These are phyloP conservation scores for Agapornis roseicollis DNA, from an alignment of 2,113 vertebrate species.

Conservation along the genomic window DNA sequence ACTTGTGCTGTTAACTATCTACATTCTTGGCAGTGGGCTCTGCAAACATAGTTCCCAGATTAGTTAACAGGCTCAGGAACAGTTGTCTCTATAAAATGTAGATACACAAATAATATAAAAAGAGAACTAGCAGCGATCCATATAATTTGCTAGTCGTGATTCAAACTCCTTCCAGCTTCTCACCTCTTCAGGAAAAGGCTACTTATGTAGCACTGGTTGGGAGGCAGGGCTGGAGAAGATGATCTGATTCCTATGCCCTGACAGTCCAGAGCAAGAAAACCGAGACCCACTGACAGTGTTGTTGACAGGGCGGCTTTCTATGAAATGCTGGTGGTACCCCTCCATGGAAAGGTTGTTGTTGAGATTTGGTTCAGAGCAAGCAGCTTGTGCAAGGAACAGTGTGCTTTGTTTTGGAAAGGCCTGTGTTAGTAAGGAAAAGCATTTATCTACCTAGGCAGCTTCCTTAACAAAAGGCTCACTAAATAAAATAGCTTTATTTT, in stretches of 20 bases:
- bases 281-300: background rate
- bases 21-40: background rate
- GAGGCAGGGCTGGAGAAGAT: background rate
- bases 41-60: background rate
- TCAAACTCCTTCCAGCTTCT: background rate
- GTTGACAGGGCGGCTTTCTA: background rate
- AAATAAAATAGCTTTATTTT: background rate
- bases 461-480: background rate
- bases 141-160: background rate
- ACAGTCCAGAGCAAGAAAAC: background rate
- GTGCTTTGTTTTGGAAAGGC: background rate
- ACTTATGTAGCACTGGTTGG: fast-evolving
- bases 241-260: background rate
- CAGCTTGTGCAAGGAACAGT: background rate
- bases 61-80: background rate
- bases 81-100: background rate
- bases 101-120: background rate
- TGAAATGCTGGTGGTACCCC: background rate
- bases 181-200: background rate
- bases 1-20: background rate
- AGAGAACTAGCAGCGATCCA: background rate
- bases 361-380: background rate
- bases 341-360: background rate
- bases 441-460: background rate
- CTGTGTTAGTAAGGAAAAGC: background rate